Evolutionary conservation across 2,113 vertebrate species (phyloP).

Genomic region (Scalopus aquaticus): DNA sequence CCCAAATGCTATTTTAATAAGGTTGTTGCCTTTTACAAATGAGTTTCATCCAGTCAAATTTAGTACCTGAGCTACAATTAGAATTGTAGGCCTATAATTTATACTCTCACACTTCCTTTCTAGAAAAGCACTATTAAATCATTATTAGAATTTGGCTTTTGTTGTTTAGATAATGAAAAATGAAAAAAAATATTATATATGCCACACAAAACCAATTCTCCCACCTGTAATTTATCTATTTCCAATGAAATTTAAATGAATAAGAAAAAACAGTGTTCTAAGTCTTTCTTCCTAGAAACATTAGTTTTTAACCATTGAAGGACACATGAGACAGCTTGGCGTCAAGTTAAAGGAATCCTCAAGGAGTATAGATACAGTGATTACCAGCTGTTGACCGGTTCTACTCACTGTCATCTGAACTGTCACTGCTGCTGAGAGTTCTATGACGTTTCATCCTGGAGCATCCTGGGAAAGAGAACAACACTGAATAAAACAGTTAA

Average conservation of each 20-base stretch:
- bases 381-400: conserved; percentile 65
- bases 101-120: conserved; percentile 10
- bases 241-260: conserved; percentile 61
- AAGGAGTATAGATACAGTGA: conserved; percentile 73
- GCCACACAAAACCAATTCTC: conserved; percentile 39
- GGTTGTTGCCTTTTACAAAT: conserved; percentile 49
- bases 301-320: conserved; percentile 43
- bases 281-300: conserved; percentile 40
- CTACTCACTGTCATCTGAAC: conserved; percentile 98
- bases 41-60: conserved; percentile 33
- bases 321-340: conserved; percentile 65
- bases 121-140: conserved; percentile 43
- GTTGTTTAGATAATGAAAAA: conserved; percentile 39
- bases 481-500: conserved; percentile 73
- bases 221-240: conserved; percentile 1
- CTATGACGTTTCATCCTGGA: conserved; percentile 98
- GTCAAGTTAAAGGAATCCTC: conserved; percentile 79
- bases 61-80: conserved; percentile 44
- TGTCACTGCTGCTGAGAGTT: conserved; percentile 97
- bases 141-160: conserved; percentile 46
- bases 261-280: conserved; percentile 21
- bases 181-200: conserved; percentile 50
- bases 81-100: conserved; percentile 40
- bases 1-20: conserved; percentile 33
- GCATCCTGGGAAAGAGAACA: conserved; percentile 89